These are phyloP conservation scores for Ceyx melanurus DNA, from an alignment of 2,113 vertebrate genomes.

Conservation along the genomic window DNA sequence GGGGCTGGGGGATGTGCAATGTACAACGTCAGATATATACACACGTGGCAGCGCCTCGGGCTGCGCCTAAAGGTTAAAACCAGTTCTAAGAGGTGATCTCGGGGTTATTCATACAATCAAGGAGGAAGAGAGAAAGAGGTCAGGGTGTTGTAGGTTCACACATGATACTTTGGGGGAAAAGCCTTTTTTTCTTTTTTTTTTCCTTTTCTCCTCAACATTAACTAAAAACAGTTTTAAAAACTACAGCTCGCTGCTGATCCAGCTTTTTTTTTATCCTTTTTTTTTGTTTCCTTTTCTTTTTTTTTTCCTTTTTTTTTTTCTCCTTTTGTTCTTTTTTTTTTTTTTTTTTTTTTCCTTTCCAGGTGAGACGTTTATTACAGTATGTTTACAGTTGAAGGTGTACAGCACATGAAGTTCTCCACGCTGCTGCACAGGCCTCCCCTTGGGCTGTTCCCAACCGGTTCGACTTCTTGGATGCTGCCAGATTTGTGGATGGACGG, in stretches of 20 bases:
- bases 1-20: constrained; percentile 91
- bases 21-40: constrained; percentile 99
- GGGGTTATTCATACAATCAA: constrained; percentile 99
- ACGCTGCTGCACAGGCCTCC: constrained; percentile 98
- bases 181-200: constrained; percentile 68
- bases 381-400: constrained; percentile 96
- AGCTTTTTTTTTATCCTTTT: constrained; percentile 73
- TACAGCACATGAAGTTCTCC: constrained; percentile 95
- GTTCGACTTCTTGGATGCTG: constrained; percentile 84
- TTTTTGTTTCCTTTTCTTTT: constrained; percentile 47
- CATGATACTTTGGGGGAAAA: constrained; percentile 99
- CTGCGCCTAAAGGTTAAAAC: constrained; percentile 98
- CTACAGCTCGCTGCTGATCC: constrained; percentile 95
- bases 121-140: constrained; percentile 99
- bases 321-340: constrained; percentile 69
- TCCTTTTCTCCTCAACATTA: constrained; percentile 83
- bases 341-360: constrained; percentile 77
- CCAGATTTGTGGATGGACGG: constrained; percentile 90
- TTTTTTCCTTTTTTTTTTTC: constrained; percentile 65
- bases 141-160: constrained; percentile 99
- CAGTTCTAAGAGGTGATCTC: constrained; percentile 99
- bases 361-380: constrained; percentile 96
- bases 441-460: constrained; percentile 87
- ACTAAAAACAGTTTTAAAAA: constrained; percentile 99
- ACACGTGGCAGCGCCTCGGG: constrained; percentile 91